Percentiles rank a stretch among this genome's conserved stretches.
phyloP scores from a whole-genome alignment of 2,113 vertebrate genomes.

The Cyanocitta stelleri region DNA sequence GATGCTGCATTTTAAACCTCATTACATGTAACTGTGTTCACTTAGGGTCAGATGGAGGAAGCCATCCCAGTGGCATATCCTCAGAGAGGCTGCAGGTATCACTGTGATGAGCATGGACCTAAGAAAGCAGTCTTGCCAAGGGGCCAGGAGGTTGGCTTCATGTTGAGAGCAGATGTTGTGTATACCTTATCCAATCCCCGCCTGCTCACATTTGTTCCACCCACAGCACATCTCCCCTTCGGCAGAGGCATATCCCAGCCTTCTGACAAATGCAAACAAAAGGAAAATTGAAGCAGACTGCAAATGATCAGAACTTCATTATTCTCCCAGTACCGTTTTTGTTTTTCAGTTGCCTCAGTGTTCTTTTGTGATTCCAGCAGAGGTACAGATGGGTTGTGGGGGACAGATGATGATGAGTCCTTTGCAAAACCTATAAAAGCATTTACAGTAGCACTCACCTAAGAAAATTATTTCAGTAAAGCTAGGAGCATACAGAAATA shows the following conservation, averaged over 20 bases:
- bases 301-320: neutral
- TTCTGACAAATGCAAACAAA: neutral
- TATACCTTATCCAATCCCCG: neutral
- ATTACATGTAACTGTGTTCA: neutral
- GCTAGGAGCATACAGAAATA: neutral
- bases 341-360: neutral
- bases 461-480: neutral
- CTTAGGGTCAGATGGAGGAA: neutral
- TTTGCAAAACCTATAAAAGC: neutral
- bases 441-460: neutral
- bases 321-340: neutral
- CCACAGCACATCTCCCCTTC: neutral
- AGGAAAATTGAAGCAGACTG: neutral
- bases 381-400: neutral
- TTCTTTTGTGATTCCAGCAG: neutral
- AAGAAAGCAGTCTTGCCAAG: neutral
- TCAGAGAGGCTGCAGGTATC: neutral
- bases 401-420: neutral
- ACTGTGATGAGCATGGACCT: neutral
- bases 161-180: neutral
- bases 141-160: neutral
- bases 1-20: neutral
- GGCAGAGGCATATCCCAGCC: neutral
- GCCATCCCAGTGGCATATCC: neutral
- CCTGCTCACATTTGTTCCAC: neutral